These are phyloP conservation scores for Grammomys dolichurus DNA, from an alignment of 2,113 vertebrate genomes.

Conservation along the genomic window DNA sequence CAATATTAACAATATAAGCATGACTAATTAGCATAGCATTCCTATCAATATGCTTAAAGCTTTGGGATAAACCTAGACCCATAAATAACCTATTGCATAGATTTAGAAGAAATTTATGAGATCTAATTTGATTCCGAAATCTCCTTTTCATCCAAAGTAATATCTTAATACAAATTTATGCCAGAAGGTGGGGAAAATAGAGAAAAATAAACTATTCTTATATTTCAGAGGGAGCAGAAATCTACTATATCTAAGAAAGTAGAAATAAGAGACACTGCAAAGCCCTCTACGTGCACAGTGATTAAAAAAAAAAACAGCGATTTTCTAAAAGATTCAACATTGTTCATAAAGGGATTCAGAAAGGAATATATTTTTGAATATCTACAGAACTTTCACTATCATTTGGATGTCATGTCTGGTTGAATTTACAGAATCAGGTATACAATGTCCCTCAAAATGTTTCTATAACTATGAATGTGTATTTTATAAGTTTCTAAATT, in stretches of 20 bases:
- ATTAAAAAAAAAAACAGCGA: conserved; percentile 15
- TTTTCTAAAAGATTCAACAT: not conserved
- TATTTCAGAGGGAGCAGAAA: not conserved
- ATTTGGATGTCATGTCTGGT: not conserved
- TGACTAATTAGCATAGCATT: conserved; percentile 1
- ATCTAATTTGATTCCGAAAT: conserved; percentile 36
- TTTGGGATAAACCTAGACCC: not conserved
- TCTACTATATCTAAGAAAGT: not conserved
- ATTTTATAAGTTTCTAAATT: not conserved
- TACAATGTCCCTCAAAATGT: not conserved
- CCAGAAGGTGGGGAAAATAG: not conserved
- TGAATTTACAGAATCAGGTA: not conserved
- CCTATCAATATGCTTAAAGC: conserved; percentile 4
- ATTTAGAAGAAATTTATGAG: not conserved
- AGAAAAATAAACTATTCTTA: not conserved
- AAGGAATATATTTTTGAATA: not conserved
- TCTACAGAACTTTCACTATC: not conserved
- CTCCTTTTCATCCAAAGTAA: conserved; percentile 1
- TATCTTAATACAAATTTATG: conserved; percentile 32
- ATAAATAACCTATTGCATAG: not conserved
- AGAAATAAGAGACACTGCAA: not conserved
- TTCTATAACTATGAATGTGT: not conserved
- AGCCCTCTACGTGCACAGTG: not conserved
- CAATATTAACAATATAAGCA: conserved; percentile 8
- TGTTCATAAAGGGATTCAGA: not conserved